phyloP scores from a whole-genome alignment of 2,888 invertebrate species.

The Pristionchus mayeri region DNA sequence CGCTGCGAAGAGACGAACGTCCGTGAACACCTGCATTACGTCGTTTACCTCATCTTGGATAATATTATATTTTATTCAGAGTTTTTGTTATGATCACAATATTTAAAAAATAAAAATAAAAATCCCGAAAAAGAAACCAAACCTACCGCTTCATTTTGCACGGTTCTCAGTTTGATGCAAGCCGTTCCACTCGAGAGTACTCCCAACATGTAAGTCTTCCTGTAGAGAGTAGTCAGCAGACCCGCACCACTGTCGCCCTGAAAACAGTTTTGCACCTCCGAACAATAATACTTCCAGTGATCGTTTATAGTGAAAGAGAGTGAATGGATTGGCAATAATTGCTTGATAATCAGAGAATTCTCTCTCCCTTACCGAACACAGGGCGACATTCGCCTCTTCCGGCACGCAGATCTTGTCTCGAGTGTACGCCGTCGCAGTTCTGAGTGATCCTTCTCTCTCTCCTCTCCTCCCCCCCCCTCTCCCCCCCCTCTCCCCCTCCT shows the following conservation, averaged over 20 bases:
- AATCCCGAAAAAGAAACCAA: background rate
- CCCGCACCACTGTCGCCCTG: constrained; percentile 17
- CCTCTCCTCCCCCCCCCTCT: too few species aligned
- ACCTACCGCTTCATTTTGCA: background rate
- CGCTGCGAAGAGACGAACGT: background rate
- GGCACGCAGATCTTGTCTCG: background rate
- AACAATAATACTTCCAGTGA: too few species aligned
- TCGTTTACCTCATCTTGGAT: too few species aligned
- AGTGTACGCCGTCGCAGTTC: background rate
- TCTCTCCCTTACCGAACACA: background rate
- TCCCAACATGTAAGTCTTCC: background rate
- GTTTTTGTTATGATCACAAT: background rate
- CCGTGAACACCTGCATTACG: background rate
- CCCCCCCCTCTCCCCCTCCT: too few species aligned
- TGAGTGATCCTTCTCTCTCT: too few species aligned
- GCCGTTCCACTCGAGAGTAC: background rate
- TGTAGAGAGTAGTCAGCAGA: background rate
- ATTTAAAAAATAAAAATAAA: background rate
- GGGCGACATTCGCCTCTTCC: background rate
- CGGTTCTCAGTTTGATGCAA: background rate
- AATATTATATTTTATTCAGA: background rate
- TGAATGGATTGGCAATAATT: too few species aligned
- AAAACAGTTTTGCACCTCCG: background rate
- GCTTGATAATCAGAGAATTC: too few species aligned
- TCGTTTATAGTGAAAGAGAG: too few species aligned